phyloP scores from a whole-genome alignment of 2,797 vertebrate genomes.

The Tenualosa thibaudeaui region DNA sequence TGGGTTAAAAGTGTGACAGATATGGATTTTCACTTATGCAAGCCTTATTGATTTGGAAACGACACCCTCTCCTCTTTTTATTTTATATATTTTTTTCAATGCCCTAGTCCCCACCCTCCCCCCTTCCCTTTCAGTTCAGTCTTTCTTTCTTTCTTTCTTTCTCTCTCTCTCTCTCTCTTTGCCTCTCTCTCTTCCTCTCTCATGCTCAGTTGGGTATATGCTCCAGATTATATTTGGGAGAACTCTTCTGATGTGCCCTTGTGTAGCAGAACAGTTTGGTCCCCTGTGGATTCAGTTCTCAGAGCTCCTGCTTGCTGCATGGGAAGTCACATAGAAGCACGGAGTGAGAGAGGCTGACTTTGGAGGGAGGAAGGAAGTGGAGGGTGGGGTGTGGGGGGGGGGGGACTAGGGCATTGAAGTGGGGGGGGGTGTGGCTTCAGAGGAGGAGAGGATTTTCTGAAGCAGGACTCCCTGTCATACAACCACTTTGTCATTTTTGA shows the following conservation, averaged over 20 bases:
- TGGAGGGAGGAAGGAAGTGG: no score
- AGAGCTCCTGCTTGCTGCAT: not conserved
- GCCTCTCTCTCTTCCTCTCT: not conserved
- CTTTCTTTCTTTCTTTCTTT: not conserved
- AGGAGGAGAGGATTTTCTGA: not conserved
- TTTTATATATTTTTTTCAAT: not conserved
- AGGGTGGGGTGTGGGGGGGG: not conserved
- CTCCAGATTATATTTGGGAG: conserved; percentile 16
- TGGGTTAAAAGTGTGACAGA: conserved; percentile 22
- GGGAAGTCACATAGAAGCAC: not conserved
- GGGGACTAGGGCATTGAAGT: no score
- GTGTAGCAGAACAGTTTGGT: not conserved
- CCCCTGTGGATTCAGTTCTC: conserved; percentile 9
- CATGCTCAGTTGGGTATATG: not conserved
- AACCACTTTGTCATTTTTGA: not conserved
- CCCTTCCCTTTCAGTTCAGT: not conserved
- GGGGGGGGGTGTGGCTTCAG: not conserved
- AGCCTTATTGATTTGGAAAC: conserved; percentile 13
- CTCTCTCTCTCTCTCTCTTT: not conserved
- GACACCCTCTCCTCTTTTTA: not conserved
- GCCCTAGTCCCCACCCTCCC: not conserved
- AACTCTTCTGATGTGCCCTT: conserved; percentile 16
- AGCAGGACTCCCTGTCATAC: not conserved
- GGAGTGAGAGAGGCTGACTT: not conserved
- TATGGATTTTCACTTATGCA: conserved; percentile 21